A percentile compares a stretch with the other conserved stretches of the same genome.
Conservation (phyloP, 1,140 invertebrate species). For the Brachionus paranguensis region DNA sequence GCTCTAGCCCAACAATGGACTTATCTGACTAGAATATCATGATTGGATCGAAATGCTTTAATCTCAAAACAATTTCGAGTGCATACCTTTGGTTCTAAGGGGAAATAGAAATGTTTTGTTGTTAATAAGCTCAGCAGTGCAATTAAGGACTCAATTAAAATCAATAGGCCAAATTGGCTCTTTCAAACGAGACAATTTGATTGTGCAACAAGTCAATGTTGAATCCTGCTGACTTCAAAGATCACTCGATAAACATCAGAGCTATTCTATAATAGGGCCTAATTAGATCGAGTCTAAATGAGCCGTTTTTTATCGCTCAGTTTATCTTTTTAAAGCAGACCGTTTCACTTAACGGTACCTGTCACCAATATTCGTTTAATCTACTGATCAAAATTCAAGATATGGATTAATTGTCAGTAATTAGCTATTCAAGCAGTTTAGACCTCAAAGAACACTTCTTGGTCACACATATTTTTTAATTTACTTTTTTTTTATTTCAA, state of each 20-base stretch:
- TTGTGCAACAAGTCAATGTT: neutral
- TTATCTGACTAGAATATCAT: constrained; percentile 24
- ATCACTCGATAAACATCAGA: neutral
- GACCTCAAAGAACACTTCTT: neutral
- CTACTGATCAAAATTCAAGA: neutral
- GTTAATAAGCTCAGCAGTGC: neutral
- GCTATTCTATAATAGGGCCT: neutral
- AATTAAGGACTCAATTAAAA: constrained; percentile 9
- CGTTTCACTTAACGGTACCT: constrained; percentile 17
- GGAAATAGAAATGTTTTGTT: neutral
- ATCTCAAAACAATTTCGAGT: constrained; percentile 19
- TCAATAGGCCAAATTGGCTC: constrained; percentile 17
- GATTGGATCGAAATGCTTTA: neutral
- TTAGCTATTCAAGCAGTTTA: neutral
- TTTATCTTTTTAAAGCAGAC: neutral
- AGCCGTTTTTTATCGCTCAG: neutral
- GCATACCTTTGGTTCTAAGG: constrained; percentile 5
- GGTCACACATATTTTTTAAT: too few species aligned
- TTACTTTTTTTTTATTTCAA: too few species aligned
- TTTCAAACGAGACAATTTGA: neutral
- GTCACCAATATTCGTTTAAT: neutral
- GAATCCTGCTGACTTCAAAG: constrained; percentile 5
- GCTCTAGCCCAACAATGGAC: neutral
- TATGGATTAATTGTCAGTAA: neutral
- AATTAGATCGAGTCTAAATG: constrained; percentile 4